A percentile compares a stretch with the other conserved stretches of the same genome.
phyloP scores from a whole-genome alignment of 2,888 invertebrate species.

The Byasa hedistus region DNA sequence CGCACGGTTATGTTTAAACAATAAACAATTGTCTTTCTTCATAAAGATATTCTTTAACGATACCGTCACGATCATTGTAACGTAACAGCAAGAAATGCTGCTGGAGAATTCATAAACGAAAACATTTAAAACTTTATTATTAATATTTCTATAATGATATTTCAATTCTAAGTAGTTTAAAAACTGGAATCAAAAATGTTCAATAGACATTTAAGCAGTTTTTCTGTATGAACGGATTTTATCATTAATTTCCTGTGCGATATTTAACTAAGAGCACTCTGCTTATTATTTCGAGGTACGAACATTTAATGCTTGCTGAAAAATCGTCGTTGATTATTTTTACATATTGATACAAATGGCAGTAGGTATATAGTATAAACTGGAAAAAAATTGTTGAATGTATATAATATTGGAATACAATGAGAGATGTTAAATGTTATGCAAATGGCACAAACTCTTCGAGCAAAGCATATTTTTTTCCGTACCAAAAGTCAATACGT shows the following conservation, averaged over 20 bases:
- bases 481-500: no score
- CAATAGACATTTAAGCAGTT: neutral
- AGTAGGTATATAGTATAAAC: neutral
- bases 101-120: neutral
- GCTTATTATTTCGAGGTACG: neutral
- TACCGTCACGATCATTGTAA: neutral
- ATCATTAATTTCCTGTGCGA: conserved; percentile 5
- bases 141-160: no score
- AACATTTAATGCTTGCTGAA: neutral
- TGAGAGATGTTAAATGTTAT: no score
- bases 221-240: neutral
- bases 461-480: no score
- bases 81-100: neutral
- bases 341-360: neutral
- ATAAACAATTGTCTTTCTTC: conserved; percentile 1
- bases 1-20: neutral
- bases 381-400: no score
- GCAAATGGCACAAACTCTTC: no score
- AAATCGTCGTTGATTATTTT: neutral
- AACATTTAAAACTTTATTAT: no score
- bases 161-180: no score
- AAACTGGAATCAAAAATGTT: no score
- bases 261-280: neutral
- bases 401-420: no score
- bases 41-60: conserved; percentile 2